A percentile compares a stretch with the other conserved stretches of the same genome.
Conservation (phyloP, 2,888 invertebrate genomes). For the Hirtodrosophila cameraria region DNA sequence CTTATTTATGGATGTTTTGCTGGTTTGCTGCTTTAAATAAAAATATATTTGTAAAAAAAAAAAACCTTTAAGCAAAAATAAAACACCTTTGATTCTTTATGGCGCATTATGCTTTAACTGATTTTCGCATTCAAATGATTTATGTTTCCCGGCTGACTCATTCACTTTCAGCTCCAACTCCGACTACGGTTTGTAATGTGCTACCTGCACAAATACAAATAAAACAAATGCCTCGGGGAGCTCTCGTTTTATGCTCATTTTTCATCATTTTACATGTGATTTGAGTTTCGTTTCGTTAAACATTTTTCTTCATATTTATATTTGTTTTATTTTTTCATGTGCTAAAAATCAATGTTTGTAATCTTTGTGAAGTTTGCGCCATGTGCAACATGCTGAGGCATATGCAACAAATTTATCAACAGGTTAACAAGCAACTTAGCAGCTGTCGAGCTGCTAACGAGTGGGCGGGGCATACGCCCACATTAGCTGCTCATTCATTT, state of each 20-base stretch:
- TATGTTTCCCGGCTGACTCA: constrained; percentile 73
- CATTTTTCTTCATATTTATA: constrained; percentile 7
- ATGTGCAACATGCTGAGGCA: constrained; percentile 42
- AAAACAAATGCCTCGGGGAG: constrained; percentile 44
- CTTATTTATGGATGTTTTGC: constrained; percentile 37
- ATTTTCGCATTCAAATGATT: constrained; percentile 75
- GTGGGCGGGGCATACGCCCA: constrained; percentile 27
- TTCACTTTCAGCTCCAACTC: constrained; percentile 58
- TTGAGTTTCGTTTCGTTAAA: constrained; percentile 43
- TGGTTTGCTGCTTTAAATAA: constrained; percentile 29
- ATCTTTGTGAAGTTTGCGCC: constrained; percentile 41
- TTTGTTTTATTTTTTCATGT: not conserved
- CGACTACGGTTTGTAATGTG: constrained; percentile 1
- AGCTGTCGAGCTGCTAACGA: constrained; percentile 47
- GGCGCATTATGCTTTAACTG: constrained; percentile 71
- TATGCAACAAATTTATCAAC: constrained; percentile 69
- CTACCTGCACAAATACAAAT: too few species aligned
- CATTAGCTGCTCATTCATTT: constrained; percentile 71
- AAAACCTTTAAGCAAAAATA: constrained; percentile 16
- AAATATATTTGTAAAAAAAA: not conserved
- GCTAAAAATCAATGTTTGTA: constrained; percentile 63
- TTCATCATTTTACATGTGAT: constrained; percentile 74
- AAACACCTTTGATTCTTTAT: constrained; percentile 44
- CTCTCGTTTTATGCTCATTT: constrained; percentile 60
- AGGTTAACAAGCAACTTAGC: constrained; percentile 72